phyloP scores from a whole-genome alignment of 92 coral and sea anemone species.

The Phymanthus crucifer region DNA sequence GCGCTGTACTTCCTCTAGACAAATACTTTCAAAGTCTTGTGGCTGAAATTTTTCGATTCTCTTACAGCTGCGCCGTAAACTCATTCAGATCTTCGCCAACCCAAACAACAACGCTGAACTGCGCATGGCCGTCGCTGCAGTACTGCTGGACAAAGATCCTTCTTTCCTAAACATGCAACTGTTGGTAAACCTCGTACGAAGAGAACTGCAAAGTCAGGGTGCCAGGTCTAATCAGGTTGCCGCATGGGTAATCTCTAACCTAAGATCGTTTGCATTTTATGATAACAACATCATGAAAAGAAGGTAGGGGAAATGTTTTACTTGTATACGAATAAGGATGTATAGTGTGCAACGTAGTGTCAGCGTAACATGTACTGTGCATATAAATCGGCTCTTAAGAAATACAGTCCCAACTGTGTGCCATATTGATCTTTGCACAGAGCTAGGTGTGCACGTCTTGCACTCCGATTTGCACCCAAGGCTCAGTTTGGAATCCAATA shows the following conservation, averaged over 20 bases:
- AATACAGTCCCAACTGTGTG: background rate
- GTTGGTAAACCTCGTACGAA: conserved; percentile 56
- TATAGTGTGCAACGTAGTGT: no score
- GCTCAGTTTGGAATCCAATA: conserved; percentile 44
- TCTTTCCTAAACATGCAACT: conserved; percentile 69
- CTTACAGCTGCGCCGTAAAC: conserved; percentile 39
- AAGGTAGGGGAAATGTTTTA: conserved; percentile 32
- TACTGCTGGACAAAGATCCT: conserved; percentile 65
- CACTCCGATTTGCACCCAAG: conserved; percentile 42
- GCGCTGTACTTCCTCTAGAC: no score
- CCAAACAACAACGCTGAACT: conserved; percentile 66
- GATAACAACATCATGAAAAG: conserved; percentile 49
- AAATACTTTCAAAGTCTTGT: background rate
- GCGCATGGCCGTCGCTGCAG: conserved; percentile 76
- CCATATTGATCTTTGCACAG: conserved; percentile 30
- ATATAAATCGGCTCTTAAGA: background rate
- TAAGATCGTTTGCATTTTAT: conserved; percentile 64
- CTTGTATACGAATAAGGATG: no score
- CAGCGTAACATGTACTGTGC: background rate
- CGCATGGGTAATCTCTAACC: conserved; percentile 72
- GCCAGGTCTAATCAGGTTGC: conserved; percentile 90
- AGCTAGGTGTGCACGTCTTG: conserved; percentile 82
- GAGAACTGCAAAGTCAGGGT: conserved; percentile 55
- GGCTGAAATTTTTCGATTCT: background rate
- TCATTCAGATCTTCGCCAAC: conserved; percentile 62